Base-by-base conservation (phyloP, 2,113 vertebrate species). In the Thymallus thymallus region DNA sequence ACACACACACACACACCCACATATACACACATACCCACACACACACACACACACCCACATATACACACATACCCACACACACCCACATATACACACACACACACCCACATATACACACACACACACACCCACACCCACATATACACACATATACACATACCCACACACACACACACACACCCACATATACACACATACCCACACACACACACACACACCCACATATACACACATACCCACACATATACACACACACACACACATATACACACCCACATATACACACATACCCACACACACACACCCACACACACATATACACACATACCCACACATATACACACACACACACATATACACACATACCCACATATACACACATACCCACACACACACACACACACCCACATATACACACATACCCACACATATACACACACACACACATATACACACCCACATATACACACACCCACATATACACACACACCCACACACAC, bases 191-290 rank as follows among this genome's bases (percentile, higher is more conserved):
- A 2, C 58, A 67, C 41, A 10, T 5, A 2, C 10, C n/a, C n/a
- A 65, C 51, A 41, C 67, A 61, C 29, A 65, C 16, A 65, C 51
- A 26, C 62, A 51, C 22, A 46, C 71, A 30, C 62, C 23, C 61
- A 61, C 51, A 26, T 24, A 22, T 67, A 73, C 48, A 62, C 1
- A 24, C 51, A 74, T 24, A 30, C 10, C 56, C 45, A 74, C 16
- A 35, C 3, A 18, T 67, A 55, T 55, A 26, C 26, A 26, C 26
- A n/a, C n/a, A 56, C 51, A 46, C 63, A 29, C 4, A 64, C 51
- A 55, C 41, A 46, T 64, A 58, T 61, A 55, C 7, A 30, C 62
- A 35, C 66, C 22, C n/a, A 18, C 26, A 70, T 58, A 16, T 3
- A 64, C 74, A 71, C 29, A 26, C 46, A 0, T 0, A 14, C 13